Percentiles rank a stretch among this genome's conserved stretches.
phyloP scores from a whole-genome alignment of 1,140 invertebrate species.

The Bemisia tabaci region DNA sequence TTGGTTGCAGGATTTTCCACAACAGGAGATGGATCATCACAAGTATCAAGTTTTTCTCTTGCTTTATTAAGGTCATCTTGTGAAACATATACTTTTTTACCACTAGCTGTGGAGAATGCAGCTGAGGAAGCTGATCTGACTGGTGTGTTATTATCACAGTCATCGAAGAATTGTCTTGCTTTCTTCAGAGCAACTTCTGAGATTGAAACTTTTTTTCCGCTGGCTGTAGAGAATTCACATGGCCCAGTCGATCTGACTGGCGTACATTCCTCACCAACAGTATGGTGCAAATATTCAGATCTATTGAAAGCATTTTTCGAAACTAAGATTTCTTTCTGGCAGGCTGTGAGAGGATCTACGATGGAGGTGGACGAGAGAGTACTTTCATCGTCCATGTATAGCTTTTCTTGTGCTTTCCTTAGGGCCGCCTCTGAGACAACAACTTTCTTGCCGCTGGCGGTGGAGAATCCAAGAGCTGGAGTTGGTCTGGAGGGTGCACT shows the following conservation, averaged over 20 bases:
- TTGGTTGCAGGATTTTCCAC: background rate
- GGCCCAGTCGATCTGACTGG: background rate
- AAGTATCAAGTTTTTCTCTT: background rate
- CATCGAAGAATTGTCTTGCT: slow-evolving; percentile 1
- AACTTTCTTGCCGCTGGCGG: slow-evolving; percentile 18
- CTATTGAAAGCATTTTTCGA: slow-evolving; percentile 27
- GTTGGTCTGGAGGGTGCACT: background rate
- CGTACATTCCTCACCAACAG: slow-evolving; percentile 15
- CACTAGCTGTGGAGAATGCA: slow-evolving; percentile 23
- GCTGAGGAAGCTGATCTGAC: slow-evolving; percentile 14
- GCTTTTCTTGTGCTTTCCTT: background rate
- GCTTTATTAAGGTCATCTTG: background rate
- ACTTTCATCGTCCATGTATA: background rate
- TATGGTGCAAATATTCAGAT: no score
- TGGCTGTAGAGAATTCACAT: background rate
- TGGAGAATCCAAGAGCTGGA: slow-evolving; percentile 25
- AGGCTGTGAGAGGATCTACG: slow-evolving; percentile 28
- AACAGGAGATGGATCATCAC: background rate
- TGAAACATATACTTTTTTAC: background rate
- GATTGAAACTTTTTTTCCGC: background rate
- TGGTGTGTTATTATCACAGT: background rate
- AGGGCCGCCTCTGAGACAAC: background rate
- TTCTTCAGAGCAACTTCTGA: background rate
- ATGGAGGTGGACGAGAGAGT: no score
- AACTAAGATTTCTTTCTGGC: slow-evolving; percentile 30